Evolutionary conservation across 2,888 invertebrate genomes (phyloP), one percentile per base, ranked within the genome.

Genomic region (Quadriops clusia): DNA sequence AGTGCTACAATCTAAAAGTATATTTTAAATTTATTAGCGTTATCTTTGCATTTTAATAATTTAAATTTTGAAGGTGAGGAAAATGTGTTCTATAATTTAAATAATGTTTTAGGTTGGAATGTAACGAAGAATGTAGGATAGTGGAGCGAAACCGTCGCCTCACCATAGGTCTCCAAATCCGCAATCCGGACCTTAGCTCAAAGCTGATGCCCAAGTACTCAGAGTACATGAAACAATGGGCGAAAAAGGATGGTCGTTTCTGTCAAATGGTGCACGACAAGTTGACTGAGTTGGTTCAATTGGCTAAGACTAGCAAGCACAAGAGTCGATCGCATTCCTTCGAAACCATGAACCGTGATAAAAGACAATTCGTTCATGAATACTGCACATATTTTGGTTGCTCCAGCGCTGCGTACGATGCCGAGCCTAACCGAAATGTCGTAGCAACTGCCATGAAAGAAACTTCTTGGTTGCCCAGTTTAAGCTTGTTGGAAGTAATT

Each of bases 371-470:
- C 49, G 77, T 97, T 6, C 94, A 95, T 61, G 95, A 97, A 56
- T 74, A 90, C 57, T 90, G 90, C 47, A 86, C 89, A 51, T 86
- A 86, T 61, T 97, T 95, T 64, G 93, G 93, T 21, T 84, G 91
- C 47, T 83, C 89, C 51, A 86, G 91, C 41, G 82, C 85, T 35
- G 90, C 93, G 12, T 94, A 93, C 57, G 97, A 97, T 63, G 78
- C 80, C 11, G 94, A 94, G 54, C 95, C 95, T 0, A 91, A 94
- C 56, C 70, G 93, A 39, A 95, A 94, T 63, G 84, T 95, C 9
- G 85, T 91, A n/a, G 87, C 86, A 13, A 90, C 87, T 9, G 90
- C 91, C 55, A 63, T 49, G 31, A 53, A 50, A 32, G 60, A 60
- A 5, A 62, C 85, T 75, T 86, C 87, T 38, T 91, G 87, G 87